Evolutionary conservation across 2,888 invertebrate species (phyloP), one percentile per base, ranked within the genome.

Genomic region (Ochropacha duplaris): DNA sequence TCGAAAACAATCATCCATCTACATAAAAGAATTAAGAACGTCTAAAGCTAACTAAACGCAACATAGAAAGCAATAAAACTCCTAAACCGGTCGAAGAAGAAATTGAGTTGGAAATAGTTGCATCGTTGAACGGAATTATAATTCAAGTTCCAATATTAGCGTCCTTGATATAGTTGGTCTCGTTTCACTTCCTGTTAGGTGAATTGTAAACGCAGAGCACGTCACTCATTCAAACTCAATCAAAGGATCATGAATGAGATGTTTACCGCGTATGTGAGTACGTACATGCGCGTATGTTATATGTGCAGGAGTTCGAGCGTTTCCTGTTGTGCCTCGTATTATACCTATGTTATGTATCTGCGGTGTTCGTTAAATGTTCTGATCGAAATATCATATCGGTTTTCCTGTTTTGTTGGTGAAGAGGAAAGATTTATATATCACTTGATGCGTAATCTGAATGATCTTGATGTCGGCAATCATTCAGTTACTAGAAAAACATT

Each of bases 221-320:
- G 91, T 90, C 90, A 90, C 84, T 89, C 90, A 89, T 90, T 90
- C 87, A 87, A 76, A 77, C 83, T 84, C 87, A 90, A 91, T 91
- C 90, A 87, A 90, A 90, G 88, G 87, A 88, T 86, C 77, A 78
- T 86, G 90, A 90, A 90, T 90, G 87, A 90, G 90, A 90, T 90
- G 89, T 88, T 90, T 88, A 84, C 85, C 77, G 79, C 82, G 75
- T 78, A 82, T 72, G 69, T 70, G 64, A 69, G 64, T 78, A 64
- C 66, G 61, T 73, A 71, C 69, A 69, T 74, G 70, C 73, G 74
- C 79, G 74, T 71, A 64, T 66, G 64, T 71, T 76, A 78, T 76
- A 78, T 66, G 73, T 73, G 73, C 75, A 74, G 72, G 73, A 79
- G 76, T 79, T 78, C 66, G 74, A 77, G 73, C 79, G 78, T 81